phyloP scores from a whole-genome alignment of 64 coral and sea anemone species.

The Acropora yongei region DNA sequence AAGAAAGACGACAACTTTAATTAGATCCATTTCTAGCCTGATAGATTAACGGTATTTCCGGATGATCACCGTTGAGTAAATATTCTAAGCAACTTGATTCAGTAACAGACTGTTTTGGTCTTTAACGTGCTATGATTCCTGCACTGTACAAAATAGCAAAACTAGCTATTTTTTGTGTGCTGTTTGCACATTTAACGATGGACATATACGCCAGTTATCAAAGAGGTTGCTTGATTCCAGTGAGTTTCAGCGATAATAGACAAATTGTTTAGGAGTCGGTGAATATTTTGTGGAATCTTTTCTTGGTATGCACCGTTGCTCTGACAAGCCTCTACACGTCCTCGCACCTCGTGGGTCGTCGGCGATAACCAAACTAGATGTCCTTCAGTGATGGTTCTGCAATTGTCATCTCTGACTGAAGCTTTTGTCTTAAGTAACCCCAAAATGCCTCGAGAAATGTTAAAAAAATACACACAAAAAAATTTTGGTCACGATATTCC shows the following conservation, averaged over 20 bases:
- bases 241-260: background rate
- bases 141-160: constrained; percentile 9
- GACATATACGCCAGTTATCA: background rate
- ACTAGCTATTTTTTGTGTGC: background rate
- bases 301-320: constrained; percentile 10
- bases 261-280: background rate
- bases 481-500: constrained; percentile 4
- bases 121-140: constrained; percentile 7
- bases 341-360: too few relatives aligned
- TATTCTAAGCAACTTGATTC: background rate
- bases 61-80: background rate
- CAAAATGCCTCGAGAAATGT: background rate
- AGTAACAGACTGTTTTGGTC: background rate
- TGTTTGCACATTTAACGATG: background rate
- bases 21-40: constrained; percentile 27
- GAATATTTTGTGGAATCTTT: background rate
- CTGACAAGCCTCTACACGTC: constrained; percentile 47
- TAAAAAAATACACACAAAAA: background rate
- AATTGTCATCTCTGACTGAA: constrained; percentile 1
- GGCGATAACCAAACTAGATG: background rate
- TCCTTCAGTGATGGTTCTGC: background rate
- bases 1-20: constrained; percentile 2
- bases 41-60: constrained; percentile 27
- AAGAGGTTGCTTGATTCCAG: constrained; percentile 1
- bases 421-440: constrained; percentile 1